phyloP scores from a whole-genome alignment of 1,140 invertebrate genomes.

The Musca domestica region DNA sequence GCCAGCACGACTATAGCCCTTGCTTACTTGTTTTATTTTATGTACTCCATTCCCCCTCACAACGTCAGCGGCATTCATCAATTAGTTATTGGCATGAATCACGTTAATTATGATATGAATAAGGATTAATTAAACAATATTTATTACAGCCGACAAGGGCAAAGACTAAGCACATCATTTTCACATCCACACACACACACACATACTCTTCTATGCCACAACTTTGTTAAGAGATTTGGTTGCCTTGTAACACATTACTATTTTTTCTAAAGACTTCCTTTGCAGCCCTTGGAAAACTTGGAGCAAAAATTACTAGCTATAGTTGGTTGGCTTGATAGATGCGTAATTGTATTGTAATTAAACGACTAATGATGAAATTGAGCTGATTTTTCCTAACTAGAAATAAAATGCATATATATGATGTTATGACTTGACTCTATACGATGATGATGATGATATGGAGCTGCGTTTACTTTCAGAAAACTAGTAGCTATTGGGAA shows the following conservation, averaged over 20 bases:
- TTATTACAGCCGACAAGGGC: background rate
- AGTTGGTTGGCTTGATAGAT: background rate
- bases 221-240: background rate
- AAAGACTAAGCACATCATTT: background rate
- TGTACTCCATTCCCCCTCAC: background rate
- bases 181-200: background rate
- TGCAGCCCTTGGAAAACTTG: background rate
- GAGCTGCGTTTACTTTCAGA: too few relatives aligned
- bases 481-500: too few relatives aligned
- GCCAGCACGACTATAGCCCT: too few relatives aligned
- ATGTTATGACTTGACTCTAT: too few relatives aligned
- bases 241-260: background rate
- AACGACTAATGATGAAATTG: background rate
- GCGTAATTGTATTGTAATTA: background rate
- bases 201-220: too few relatives aligned
- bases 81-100: too few relatives aligned
- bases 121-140: conserved; percentile 7
- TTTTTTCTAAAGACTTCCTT: background rate
- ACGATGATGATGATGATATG: too few relatives aligned
- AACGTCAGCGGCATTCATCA: too few relatives aligned
- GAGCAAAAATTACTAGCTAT: background rate
- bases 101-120: background rate
- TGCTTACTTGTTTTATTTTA: background rate
- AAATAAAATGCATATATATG: too few relatives aligned
- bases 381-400: background rate